A percentile compares a stretch with the other conserved stretches of the same genome.
These are phyloP conservation scores for Xestia rhomboidea DNA, from an alignment of 2,888 invertebrate species.

Conservation along the genomic window DNA sequence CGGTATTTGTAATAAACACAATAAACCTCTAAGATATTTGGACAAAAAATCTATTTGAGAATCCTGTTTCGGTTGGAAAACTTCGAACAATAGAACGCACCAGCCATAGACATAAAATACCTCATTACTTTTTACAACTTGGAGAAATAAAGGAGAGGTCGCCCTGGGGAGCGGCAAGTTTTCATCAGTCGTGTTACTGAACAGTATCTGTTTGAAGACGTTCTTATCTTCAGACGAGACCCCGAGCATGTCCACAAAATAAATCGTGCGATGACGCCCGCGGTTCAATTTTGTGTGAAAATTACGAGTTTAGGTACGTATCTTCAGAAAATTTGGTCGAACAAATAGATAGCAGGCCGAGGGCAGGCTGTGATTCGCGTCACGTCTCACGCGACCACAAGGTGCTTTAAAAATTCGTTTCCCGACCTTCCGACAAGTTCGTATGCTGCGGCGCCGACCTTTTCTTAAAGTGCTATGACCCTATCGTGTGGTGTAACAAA, in stretches of 20 bases:
- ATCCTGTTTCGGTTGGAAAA: conserved; percentile 69
- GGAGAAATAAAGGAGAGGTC: conserved; percentile 81
- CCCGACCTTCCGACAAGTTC: conserved; percentile 69
- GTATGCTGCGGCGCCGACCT: conserved; percentile 66
- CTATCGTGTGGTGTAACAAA: conserved; percentile 66
- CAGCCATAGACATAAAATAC: conserved; percentile 82
- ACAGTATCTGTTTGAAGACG: conserved; percentile 75
- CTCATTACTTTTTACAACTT: conserved; percentile 86
- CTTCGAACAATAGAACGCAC: conserved; percentile 77
- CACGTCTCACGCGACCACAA: conserved; percentile 79
- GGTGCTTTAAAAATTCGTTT: conserved; percentile 80
- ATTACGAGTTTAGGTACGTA: conserved; percentile 76
- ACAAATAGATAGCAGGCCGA: conserved; percentile 74
- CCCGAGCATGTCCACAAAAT: conserved; percentile 81
- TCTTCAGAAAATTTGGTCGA: conserved; percentile 69
- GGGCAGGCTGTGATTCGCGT: conserved; percentile 78
- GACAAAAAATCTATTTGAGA: conserved; percentile 64
- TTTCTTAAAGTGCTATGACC: conserved; percentile 70
- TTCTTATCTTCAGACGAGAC: conserved; percentile 79
- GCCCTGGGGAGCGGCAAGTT: conserved; percentile 77
- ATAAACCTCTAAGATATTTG: conserved; percentile 52
- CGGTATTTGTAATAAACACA: conserved; percentile 44
- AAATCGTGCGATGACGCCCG: conserved; percentile 81
- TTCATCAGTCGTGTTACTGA: conserved; percentile 75
- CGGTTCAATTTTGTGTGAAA: conserved; percentile 86